A percentile compares a stretch with the other conserved stretches of the same genome.
phyloP scores from a whole-genome alignment of 1,140 invertebrate genomes.

The Formica exsecta region DNA sequence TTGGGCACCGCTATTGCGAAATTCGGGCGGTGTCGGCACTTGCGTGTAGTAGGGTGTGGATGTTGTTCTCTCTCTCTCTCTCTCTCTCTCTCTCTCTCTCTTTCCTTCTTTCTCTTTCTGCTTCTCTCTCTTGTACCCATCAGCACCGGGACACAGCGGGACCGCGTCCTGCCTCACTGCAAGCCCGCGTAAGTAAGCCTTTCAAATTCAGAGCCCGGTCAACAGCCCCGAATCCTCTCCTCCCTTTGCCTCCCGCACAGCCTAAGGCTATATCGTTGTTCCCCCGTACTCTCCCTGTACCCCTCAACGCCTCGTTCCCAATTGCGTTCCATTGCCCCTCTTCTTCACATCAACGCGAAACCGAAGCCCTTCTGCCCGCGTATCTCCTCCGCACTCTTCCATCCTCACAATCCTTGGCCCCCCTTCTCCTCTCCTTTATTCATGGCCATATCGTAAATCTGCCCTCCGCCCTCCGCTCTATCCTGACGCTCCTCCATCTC shows the following conservation, averaged over 20 bases:
- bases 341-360: conserved; percentile 24
- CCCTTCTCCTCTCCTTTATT: neutral
- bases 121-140: conserved; percentile 28
- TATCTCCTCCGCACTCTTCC: neutral
- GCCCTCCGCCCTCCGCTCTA: conserved; percentile 27
- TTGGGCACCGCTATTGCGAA: conserved; percentile 72
- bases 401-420: neutral
- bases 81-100: neutral
- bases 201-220: conserved; percentile 80
- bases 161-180: conserved; percentile 85
- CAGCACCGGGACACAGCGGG: conserved; percentile 37
- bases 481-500: neutral
- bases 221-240: conserved; percentile 81
- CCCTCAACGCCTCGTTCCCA: neutral
- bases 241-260: neutral
- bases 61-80: conserved; percentile 22
- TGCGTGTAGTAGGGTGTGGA: conserved; percentile 52
- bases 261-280: neutral
- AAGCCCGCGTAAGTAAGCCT: conserved; percentile 84
- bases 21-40: conserved; percentile 63
- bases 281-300: neutral
- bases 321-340: neutral
- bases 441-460: conserved; percentile 65
- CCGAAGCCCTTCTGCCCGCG: conserved; percentile 61
- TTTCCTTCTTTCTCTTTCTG: neutral